These are phyloP conservation scores for Brachionichthys hirsutus DNA, from an alignment of 2,113 vertebrate species.

Conservation along the genomic window DNA sequence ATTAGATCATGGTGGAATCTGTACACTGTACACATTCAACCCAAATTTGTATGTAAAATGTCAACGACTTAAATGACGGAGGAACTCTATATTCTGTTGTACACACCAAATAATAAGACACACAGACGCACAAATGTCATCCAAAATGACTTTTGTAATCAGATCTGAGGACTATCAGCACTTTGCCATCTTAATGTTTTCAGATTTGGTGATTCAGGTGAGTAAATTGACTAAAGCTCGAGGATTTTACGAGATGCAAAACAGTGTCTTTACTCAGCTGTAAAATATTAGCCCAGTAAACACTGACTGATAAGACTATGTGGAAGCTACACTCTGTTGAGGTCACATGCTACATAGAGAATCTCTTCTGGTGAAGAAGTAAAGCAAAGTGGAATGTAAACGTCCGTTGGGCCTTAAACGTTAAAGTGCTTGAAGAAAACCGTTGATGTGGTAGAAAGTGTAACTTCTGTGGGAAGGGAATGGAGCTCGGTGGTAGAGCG, in stretches of 20 bases:
- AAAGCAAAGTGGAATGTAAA: background rate
- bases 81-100: no score
- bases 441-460: no score
- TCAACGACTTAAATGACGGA: no score
- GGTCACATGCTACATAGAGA: slow-evolving; percentile 8
- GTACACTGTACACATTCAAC: no score
- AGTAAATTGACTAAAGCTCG: background rate
- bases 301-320: slow-evolving; percentile 2
- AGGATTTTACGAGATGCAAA: background rate
- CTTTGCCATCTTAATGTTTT: background rate
- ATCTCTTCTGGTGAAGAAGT: no score
- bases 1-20: no score
- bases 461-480: slow-evolving; percentile 59
- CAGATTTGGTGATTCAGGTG: background rate
- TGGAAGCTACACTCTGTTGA: slow-evolving; percentile 3
- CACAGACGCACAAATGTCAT: no score
- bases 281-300: slow-evolving; percentile 16
- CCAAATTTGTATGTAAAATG: no score
- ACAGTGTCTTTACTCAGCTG: background rate
- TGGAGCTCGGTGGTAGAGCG: slow-evolving; percentile 81
- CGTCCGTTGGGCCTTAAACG: slow-evolving; percentile 1
- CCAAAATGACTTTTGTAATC: no score
- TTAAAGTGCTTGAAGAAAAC: background rate
- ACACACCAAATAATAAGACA: no score
- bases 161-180: no score